phyloP scores from a whole-genome alignment of 2,888 invertebrate species.

The Drosophila atroscutellata region DNA sequence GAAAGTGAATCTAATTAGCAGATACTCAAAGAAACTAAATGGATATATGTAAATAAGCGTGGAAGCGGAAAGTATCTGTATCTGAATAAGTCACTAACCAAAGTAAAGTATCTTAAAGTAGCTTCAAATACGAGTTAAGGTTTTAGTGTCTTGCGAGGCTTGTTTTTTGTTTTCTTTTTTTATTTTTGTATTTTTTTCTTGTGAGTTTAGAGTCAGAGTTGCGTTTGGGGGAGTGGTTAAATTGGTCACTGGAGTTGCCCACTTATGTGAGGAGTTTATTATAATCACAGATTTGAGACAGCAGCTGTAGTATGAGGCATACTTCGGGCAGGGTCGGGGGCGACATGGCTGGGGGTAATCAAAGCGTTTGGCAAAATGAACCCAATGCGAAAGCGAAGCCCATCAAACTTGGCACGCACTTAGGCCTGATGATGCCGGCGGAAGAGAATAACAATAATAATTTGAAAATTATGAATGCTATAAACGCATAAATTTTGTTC shows the following conservation, averaged over 20 bases:
- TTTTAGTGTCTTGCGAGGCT: background rate
- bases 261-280: conserved; percentile 43
- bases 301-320: conserved; percentile 13
- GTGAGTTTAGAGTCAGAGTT: background rate
- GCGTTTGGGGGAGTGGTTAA: conserved; percentile 3
- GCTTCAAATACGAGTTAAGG: background rate
- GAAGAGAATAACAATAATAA: conserved; percentile 77
- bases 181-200: background rate
- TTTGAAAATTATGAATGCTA: conserved; percentile 78
- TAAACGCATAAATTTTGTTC: conserved; percentile 76
- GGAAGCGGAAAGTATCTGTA: background rate
- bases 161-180: background rate
- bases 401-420: conserved; percentile 63
- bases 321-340: background rate
- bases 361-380: conserved; percentile 40
- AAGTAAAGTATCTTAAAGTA: background rate
- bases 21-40: background rate
- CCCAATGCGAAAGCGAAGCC: conserved; percentile 35
- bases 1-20: background rate
- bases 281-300: conserved; percentile 16
- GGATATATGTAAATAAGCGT: background rate
- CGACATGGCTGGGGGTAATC: conserved; percentile 36
- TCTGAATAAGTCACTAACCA: background rate
- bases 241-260: conserved; percentile 55
- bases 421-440: conserved; percentile 65